phyloP scores from a whole-genome alignment of 2,113 vertebrate genomes.

The Penelope pileata region DNA sequence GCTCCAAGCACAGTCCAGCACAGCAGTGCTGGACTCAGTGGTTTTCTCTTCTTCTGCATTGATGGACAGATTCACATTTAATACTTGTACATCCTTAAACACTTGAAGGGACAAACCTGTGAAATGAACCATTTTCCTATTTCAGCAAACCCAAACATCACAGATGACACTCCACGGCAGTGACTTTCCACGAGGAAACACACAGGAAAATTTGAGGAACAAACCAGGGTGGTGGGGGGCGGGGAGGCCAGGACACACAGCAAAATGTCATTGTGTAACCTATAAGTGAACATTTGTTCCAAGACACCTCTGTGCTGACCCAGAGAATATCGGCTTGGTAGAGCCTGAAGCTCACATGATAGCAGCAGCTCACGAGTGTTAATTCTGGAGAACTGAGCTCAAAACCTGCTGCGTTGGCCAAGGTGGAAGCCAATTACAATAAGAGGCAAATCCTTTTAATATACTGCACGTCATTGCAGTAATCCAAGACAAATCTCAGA shows the following conservation, averaged over 20 bases:
- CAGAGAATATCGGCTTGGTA: not conserved
- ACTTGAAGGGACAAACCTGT: not conserved
- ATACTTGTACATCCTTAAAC: not conserved
- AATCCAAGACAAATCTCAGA: constrained; percentile 47
- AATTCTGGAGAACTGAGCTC: not conserved
- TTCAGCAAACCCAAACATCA: not conserved
- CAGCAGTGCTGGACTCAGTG: not conserved
- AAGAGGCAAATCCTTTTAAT: not conserved
- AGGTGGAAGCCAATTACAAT: constrained; percentile 22
- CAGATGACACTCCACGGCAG: not conserved
- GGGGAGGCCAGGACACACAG: not conserved
- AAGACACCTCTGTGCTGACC: not conserved
- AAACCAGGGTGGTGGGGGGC: accelerated
- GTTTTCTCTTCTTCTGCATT: not conserved
- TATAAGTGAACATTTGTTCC: not conserved
- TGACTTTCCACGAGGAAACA: not conserved
- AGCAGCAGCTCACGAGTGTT: not conserved
- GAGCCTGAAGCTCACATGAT: not conserved
- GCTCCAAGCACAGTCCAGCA: not conserved
- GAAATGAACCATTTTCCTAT: not conserved
- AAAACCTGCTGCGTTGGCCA: not conserved
- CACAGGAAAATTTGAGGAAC: not conserved
- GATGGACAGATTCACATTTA: not conserved
- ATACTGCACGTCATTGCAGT: constrained; percentile 1
- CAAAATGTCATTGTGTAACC: not conserved